Evolutionary conservation across 2,797 vertebrate genomes (phyloP).

Genomic region (Crax fasciolata): DNA sequence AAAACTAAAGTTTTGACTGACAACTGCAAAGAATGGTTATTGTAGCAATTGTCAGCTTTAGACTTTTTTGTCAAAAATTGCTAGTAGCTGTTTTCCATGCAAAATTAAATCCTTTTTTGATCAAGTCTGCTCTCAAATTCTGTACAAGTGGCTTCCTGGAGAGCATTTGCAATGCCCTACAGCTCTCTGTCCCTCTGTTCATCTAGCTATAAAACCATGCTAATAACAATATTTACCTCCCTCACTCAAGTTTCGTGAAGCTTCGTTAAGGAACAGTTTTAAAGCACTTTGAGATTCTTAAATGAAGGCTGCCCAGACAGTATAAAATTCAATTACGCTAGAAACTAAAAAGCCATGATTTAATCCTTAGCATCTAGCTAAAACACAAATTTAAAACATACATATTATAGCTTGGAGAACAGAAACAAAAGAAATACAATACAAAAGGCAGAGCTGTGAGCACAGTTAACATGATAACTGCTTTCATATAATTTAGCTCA

Average conservation of each 20-base stretch:
- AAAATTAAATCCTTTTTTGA: neutral
- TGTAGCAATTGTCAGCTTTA: constrained; percentile 1
- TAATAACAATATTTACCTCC: constrained; percentile 33
- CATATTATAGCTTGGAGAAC: neutral
- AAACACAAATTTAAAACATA: neutral
- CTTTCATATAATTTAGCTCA: constrained; percentile 24
- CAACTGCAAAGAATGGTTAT: neutral
- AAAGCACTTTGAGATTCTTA: neutral
- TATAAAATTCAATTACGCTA: constrained; percentile 43
- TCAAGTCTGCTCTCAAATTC: neutral
- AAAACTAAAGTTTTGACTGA: constrained; percentile 17
- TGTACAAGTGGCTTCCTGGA: neutral
- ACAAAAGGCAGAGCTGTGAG: neutral
- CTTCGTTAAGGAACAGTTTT: constrained; percentile 28
- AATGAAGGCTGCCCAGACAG: constrained; percentile 10
- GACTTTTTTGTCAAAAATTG: neutral
- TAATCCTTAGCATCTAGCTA: neutral
- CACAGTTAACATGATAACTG: constrained; percentile 18
- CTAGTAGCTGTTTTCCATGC: neutral
- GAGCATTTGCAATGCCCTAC: neutral
- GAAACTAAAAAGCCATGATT: constrained; percentile 12
- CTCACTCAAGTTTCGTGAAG: constrained; percentile 19
- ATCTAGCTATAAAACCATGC: neutral
- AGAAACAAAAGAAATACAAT: neutral
- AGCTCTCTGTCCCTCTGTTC: neutral